Conservation (phyloP, 2,888 invertebrate species). For the Matsumyia berberina region DNA sequence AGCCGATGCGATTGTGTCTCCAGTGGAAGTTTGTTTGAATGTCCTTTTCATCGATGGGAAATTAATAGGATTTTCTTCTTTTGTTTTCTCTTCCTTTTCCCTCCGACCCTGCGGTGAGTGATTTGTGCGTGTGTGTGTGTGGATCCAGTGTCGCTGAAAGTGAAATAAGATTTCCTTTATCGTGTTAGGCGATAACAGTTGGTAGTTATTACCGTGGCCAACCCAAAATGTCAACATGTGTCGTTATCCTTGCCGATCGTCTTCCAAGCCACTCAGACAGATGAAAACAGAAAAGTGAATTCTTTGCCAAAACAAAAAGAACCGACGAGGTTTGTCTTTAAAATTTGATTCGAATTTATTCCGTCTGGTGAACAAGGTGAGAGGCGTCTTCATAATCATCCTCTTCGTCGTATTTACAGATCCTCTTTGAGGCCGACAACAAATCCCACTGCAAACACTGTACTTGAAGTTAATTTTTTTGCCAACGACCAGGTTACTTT, state of each 20-base stretch:
- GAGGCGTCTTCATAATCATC: constrained; percentile 32
- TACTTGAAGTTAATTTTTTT: constrained; percentile 37
- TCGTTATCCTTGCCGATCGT: constrained; percentile 23
- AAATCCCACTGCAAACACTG: constrained; percentile 54
- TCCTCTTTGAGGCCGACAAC: constrained; percentile 39
- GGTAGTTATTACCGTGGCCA: constrained; percentile 36
- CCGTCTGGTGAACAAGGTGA: constrained; percentile 74
- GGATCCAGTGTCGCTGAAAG: constrained; percentile 14
- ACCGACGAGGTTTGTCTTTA: no score
- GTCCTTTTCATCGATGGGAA: constrained; percentile 61
- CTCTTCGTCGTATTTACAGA: constrained; percentile 54
- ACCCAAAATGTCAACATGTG: constrained; percentile 55
- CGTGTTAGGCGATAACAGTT: constrained; percentile 12
- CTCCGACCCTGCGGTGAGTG: background rate
- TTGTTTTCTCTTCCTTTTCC: background rate
- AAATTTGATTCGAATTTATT: constrained; percentile 67
- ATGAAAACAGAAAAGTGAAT: constrained; percentile 42
- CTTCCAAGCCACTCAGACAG: constrained; percentile 28
- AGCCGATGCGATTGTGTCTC: constrained; percentile 62
- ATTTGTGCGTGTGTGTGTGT: background rate
- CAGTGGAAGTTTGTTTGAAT: constrained; percentile 44
- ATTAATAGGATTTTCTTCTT: constrained; percentile 61
- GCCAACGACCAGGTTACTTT: background rate
- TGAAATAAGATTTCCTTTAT: constrained; percentile 36
- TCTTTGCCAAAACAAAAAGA: constrained; percentile 47